phyloP scores from a whole-genome alignment of 2,797 vertebrate genomes.

The Spizella passerina region DNA sequence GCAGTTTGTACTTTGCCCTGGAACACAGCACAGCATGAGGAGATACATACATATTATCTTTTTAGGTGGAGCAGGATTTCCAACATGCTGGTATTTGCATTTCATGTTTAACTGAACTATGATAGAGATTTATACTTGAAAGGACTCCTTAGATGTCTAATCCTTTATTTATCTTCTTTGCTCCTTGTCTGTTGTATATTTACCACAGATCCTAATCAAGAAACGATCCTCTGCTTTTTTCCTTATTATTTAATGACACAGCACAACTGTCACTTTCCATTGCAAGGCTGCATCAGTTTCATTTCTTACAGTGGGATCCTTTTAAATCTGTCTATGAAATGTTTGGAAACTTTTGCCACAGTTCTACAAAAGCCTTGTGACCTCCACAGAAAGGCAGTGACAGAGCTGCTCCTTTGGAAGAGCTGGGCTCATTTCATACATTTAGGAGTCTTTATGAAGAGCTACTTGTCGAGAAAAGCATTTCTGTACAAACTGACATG shows the following conservation, averaged over 20 bases:
- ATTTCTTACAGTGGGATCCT: background rate
- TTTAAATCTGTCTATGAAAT: background rate
- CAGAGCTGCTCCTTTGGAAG: background rate
- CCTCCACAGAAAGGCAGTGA: background rate
- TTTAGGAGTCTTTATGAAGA: background rate
- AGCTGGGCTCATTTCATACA: background rate
- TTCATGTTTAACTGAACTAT: conserved; percentile 8
- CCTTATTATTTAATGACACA: background rate
- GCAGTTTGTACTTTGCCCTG: background rate
- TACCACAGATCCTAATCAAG: background rate
- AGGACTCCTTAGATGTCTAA: background rate
- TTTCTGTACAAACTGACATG: background rate
- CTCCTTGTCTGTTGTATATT: background rate
- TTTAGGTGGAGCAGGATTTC: conserved; percentile 52
- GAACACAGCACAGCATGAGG: background rate
- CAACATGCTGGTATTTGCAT: conserved; percentile 10
- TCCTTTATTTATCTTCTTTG: background rate
- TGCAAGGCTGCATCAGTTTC: background rate
- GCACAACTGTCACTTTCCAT: background rate
- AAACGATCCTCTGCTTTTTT: background rate
- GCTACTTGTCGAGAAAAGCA: background rate
- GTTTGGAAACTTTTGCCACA: background rate
- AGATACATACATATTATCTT: conserved; percentile 22
- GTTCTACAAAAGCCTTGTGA: background rate
- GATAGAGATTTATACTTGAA: background rate